Evolutionary conservation across 1,140 invertebrate genomes (phyloP).

Genomic region (Geopemphigus sp.): DNA sequence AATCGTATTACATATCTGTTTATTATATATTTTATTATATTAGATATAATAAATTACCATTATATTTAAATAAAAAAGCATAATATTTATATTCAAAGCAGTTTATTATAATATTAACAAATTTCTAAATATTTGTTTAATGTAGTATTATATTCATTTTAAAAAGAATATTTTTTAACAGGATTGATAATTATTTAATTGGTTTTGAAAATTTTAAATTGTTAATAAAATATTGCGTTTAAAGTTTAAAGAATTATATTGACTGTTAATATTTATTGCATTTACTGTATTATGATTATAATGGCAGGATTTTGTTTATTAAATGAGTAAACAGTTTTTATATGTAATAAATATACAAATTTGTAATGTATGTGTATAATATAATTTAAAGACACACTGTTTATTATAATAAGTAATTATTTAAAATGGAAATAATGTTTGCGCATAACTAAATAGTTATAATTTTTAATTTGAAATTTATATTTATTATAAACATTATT

Average conservation of each 20-base stretch:
- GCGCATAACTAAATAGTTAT: neutral
- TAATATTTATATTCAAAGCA: no score
- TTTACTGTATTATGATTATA: neutral
- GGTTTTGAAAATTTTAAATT: neutral
- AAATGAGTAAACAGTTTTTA: neutral
- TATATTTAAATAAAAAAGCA: no score
- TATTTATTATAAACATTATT: neutral
- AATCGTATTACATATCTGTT: neutral
- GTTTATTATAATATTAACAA: neutral
- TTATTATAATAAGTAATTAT: neutral
- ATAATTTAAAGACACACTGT: neutral
- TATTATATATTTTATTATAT: neutral
- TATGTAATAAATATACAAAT: neutral
- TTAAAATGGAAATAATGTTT: neutral
- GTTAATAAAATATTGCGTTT: neutral
- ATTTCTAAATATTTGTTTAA: neutral
- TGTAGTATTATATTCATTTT: no score
- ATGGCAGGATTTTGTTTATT: neutral
- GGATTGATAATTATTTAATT: neutral
- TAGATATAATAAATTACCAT: no score
- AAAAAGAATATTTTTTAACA: neutral
- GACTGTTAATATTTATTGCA: neutral
- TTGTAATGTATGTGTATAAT: neutral
- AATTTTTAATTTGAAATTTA: neutral
- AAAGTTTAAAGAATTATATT: neutral